Conservation (phyloP, 2,888 invertebrate species). For the Lithophane semibrunnea region DNA sequence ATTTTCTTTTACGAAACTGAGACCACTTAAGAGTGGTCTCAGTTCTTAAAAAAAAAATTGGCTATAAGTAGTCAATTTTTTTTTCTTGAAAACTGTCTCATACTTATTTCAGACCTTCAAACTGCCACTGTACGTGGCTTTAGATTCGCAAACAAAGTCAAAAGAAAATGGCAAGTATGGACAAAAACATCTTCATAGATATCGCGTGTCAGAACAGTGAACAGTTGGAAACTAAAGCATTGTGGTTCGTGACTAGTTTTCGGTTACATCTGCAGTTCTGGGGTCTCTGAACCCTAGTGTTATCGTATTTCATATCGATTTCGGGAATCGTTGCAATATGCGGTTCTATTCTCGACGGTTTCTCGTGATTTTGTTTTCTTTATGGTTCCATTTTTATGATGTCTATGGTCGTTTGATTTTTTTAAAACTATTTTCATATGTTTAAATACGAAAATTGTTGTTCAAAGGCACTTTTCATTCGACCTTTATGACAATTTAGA, state of each 20-base stretch:
- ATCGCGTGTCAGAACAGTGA: constrained; percentile 62
- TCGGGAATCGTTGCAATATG: constrained; percentile 48
- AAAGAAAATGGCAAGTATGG: constrained; percentile 11
- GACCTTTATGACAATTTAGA: background rate
- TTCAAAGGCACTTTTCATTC: background rate
- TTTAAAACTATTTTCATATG: background rate
- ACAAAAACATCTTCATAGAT: constrained; percentile 37
- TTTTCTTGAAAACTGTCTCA: background rate
- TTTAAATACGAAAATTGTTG: background rate
- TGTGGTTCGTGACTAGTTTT: constrained; percentile 66
- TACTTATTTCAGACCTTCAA: background rate
- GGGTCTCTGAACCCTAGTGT: constrained; percentile 70
- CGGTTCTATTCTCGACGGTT: constrained; percentile 11
- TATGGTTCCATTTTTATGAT: constrained; percentile 3
- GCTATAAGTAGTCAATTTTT: no score
- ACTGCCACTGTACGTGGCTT: background rate
- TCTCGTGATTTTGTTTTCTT: constrained; percentile 7
- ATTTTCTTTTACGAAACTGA: background rate
- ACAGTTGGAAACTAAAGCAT: constrained; percentile 59
- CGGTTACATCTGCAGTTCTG: constrained; percentile 66
- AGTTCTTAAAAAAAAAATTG: no score
- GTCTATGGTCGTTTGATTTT: background rate
- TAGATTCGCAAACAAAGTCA: constrained; percentile 15
- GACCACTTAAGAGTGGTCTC: no score
- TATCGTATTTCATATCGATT: constrained; percentile 64